Evolutionary conservation across 2,797 vertebrate genomes (phyloP), one percentile per base, ranked within the genome.

Genomic region (Nannoperca obscura): DNA sequence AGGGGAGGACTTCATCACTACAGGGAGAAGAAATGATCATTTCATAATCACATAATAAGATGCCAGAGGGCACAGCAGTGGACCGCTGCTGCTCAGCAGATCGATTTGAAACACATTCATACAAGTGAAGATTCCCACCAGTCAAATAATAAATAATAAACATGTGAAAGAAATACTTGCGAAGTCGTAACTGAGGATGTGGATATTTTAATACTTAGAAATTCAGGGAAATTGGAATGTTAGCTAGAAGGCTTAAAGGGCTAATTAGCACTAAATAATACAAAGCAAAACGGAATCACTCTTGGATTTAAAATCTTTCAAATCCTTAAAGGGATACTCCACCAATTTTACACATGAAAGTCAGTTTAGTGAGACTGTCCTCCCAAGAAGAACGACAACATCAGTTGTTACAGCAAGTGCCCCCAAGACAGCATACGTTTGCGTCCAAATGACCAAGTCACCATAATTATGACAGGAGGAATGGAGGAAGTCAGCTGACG

Each of bases 41-140:
- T 86, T 78, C 54, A 72, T 65, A 57, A 74, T 34, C 59, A 44
- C 13, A 53, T 0, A 72, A 71, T 70, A 69, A 57, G 19, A 49
- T 14, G 54, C 15, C 71, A 67, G 38, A 74, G 77, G 58, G 34
- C 55, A 40, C 19, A 40, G 36, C 50, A 46, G 49, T 17, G 36
- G 30, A 34, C 27, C 5, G 2, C 4, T 4, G 1, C 30, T 11
- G 12, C 60, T 62, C 61, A 69, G 63, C 34, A 20, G 50, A 76
- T 60, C 22, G 0, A 67, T 50, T 44, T 58, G 57, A 80, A 60
- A 61, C 0, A 5, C 70, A 76, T 14, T 49, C 36, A 62, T 20
- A 47, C 40, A 40, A 22, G 36, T 13, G 20, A 42, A 71, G 13
- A 60, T 36, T 63, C 27, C 17, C 30, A 47, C n/a, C 0, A 38